Evolutionary conservation across 2,888 invertebrate species (phyloP).

Genomic region (Rosalia funebris): DNA sequence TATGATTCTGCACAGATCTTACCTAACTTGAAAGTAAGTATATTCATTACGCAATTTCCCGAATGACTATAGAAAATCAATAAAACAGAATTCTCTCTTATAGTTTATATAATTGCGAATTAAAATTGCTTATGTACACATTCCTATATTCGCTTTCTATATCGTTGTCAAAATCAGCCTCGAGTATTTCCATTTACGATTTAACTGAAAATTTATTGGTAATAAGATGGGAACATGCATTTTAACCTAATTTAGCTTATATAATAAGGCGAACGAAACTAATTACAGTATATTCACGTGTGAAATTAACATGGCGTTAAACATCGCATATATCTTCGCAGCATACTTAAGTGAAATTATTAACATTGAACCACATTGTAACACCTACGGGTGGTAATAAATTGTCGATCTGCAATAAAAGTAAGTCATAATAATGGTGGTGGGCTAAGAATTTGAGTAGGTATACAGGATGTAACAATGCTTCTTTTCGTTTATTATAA

Average conservation of each 20-base stretch:
- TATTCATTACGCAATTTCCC: background rate
- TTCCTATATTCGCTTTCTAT: constrained; percentile 18
- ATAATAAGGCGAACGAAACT: constrained; percentile 35
- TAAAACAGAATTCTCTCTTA: constrained; percentile 15
- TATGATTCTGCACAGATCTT: too few species aligned
- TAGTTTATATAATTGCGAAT: constrained; percentile 8
- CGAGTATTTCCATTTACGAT: constrained; percentile 32
- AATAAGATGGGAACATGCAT: constrained; percentile 32
- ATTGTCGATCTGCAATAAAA: constrained; percentile 34
- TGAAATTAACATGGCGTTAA: constrained; percentile 14
- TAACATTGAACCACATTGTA: constrained; percentile 32
- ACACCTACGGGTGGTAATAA: constrained; percentile 33
- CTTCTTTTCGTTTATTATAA: constrained; percentile 14
- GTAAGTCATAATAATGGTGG: constrained; percentile 26
- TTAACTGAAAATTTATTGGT: constrained; percentile 18
- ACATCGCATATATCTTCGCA: constrained; percentile 11
- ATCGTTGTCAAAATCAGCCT: constrained; percentile 25
- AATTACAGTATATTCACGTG: constrained; percentile 37
- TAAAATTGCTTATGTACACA: constrained; percentile 7
- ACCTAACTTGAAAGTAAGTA: background rate
- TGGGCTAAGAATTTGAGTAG: constrained; percentile 34
- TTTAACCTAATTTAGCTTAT: constrained; percentile 39
- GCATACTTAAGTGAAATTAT: constrained; percentile 20
- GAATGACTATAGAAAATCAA: constrained; percentile 4
- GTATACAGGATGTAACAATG: constrained; percentile 28